These are phyloP conservation scores for Pachliopta kotzebuea DNA, from an alignment of 2,888 invertebrate genomes.

Conservation along the genomic window DNA sequence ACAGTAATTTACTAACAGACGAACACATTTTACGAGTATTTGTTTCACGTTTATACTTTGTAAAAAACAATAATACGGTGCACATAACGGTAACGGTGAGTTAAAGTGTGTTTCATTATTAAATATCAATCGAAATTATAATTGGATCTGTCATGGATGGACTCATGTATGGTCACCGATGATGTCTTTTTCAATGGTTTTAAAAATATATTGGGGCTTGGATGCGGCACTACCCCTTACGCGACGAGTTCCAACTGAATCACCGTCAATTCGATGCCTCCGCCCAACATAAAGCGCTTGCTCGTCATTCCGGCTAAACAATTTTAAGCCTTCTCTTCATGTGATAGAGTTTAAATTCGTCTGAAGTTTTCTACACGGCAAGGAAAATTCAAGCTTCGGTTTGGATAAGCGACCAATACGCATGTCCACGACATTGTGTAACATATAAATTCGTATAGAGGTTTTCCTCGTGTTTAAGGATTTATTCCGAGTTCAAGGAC, in stretches of 20 bases:
- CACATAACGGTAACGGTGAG: slow-evolving; percentile 33
- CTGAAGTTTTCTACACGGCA: slow-evolving; percentile 47
- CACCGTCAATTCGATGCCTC: slow-evolving; percentile 75
- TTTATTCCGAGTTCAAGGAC: slow-evolving; percentile 77
- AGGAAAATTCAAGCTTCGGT: slow-evolving; percentile 74
- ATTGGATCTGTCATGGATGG: slow-evolving; percentile 46
- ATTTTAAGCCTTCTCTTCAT: slow-evolving; percentile 42
- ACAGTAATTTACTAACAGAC: slow-evolving; percentile 39
- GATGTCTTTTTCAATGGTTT: slow-evolving; percentile 67
- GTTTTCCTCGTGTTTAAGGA: slow-evolving; percentile 76
- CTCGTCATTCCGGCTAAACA: slow-evolving; percentile 47
- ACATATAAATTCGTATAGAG: slow-evolving; percentile 67
- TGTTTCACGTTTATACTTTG: slow-evolving; percentile 49
- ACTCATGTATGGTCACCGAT: slow-evolving; percentile 53
- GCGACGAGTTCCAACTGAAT: slow-evolving; percentile 76
- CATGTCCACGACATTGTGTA: slow-evolving; percentile 76
- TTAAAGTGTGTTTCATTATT: slow-evolving; percentile 28
- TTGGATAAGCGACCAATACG: slow-evolving; percentile 76
- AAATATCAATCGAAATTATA: slow-evolving; percentile 29
- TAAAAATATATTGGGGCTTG: slow-evolving; percentile 57
- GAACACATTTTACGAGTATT: slow-evolving; percentile 52
- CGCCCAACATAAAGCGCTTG: slow-evolving; percentile 79
- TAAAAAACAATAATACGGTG: slow-evolving; percentile 54
- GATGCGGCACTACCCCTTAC: slow-evolving; percentile 65
- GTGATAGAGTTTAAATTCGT: slow-evolving; percentile 47